Percentiles rank a stretch among this genome's conserved stretches.
Conservation (phyloP, 2,797 vertebrate genomes). For the Brachyrhaphis roseni region DNA sequence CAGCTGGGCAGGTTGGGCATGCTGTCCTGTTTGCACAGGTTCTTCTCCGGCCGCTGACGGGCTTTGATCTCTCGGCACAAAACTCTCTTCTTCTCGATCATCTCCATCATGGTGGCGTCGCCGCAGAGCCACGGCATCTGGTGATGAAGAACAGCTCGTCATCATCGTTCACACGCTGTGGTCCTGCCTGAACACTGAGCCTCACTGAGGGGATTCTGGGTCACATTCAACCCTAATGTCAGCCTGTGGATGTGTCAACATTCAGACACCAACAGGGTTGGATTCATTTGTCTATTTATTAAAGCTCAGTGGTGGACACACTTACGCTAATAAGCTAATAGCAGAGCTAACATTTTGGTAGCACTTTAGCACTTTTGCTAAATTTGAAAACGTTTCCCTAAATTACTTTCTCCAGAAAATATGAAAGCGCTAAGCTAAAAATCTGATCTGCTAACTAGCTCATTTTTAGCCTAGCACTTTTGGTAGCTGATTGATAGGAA, state of each 20-base stretch:
- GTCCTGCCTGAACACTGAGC: neutral
- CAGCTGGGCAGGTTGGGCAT: conserved; percentile 94
- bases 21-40: conserved; percentile 95
- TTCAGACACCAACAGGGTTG: neutral
- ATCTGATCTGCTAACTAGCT: too few relatives aligned
- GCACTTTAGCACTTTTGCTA: too few relatives aligned
- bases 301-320: too few relatives aligned
- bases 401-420: too few relatives aligned
- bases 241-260: neutral
- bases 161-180: neutral
- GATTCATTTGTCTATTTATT: neutral
- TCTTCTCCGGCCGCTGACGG: conserved; percentile 90
- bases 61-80: conserved; percentile 96
- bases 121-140: conserved; percentile 92
- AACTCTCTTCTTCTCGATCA: conserved; percentile 95
- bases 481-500: too few relatives aligned
- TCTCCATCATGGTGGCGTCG: conserved; percentile 96
- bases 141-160: conserved; percentile 17
- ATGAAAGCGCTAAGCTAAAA: too few relatives aligned
- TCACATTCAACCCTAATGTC: too few relatives aligned
- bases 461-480: too few relatives aligned
- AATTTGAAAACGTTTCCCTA: too few relatives aligned
- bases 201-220: neutral
- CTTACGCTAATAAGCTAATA: too few relatives aligned
- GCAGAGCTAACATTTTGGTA: too few relatives aligned